phyloP scores from a whole-genome alignment of 2,888 invertebrate genomes.

The Cantharis lateralis region DNA sequence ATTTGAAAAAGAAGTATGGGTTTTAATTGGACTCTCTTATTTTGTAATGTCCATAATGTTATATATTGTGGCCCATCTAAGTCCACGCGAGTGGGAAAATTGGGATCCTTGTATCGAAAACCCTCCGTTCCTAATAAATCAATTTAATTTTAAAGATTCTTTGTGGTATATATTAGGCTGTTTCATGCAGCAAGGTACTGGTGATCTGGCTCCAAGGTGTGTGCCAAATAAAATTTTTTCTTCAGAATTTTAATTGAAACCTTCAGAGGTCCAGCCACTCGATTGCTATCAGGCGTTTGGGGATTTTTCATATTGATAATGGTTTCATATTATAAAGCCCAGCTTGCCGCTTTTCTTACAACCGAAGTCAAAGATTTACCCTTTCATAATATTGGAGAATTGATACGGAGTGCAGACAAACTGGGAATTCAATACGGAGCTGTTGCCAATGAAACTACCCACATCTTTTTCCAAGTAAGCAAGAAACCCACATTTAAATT shows the following conservation, averaged over 20 bases:
- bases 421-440: constrained; percentile 90
- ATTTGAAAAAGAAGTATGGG: constrained; percentile 79
- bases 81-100: constrained; percentile 70
- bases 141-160: constrained; percentile 64
- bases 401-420: constrained; percentile 73
- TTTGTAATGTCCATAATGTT: constrained; percentile 66
- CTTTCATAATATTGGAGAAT: constrained; percentile 79
- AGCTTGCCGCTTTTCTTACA: constrained; percentile 87
- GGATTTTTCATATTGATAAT: constrained; percentile 91
- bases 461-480: constrained; percentile 83
- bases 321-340: constrained; percentile 88
- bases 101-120: constrained; percentile 66
- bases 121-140: constrained; percentile 66
- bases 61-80: constrained; percentile 64
- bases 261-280: constrained; percentile 84
- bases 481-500: background rate
- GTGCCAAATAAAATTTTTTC: constrained; percentile 32
- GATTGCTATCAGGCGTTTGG: constrained; percentile 87
- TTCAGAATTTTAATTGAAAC: background rate
- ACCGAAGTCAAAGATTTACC: constrained; percentile 74
- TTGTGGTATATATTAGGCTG: constrained; percentile 70
- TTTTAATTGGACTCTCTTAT: constrained; percentile 68
- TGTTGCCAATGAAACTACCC: constrained; percentile 82
- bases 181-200: constrained; percentile 67
- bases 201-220: constrained; percentile 67